A percentile compares a stretch with the other conserved stretches of the same genome.
Evolutionary conservation across 2,888 invertebrate genomes (phyloP).

Genomic region (Dinocampus coccinellae): DNA sequence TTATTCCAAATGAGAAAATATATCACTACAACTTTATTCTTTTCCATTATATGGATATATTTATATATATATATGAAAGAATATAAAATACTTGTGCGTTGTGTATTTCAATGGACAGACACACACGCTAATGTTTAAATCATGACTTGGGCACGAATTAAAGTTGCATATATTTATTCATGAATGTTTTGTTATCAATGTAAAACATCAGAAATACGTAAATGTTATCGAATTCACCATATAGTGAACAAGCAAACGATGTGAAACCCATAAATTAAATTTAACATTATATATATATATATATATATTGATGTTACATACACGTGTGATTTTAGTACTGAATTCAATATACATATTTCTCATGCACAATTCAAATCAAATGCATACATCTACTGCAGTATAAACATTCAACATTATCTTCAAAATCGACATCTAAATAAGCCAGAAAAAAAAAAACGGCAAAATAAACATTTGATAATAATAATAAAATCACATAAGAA

Average conservation of each 20-base stretch:
- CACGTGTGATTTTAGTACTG: too few species aligned
- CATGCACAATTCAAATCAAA: too few species aligned
- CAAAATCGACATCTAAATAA: too few species aligned
- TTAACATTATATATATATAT: slow-evolving; percentile 10
- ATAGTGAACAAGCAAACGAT: slow-evolving; percentile 17
- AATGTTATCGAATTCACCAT: slow-evolving; percentile 22
- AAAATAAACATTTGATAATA: too few species aligned
- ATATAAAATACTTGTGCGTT: background rate
- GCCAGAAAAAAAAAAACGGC: too few species aligned
- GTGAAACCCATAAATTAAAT: slow-evolving; percentile 24
- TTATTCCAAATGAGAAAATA: background rate
- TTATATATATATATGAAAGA: background rate
- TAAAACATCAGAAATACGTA: slow-evolving; percentile 17
- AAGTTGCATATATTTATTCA: slow-evolving; percentile 19
- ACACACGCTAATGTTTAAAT: slow-evolving; percentile 19
- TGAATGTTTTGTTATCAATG: slow-evolving; percentile 21
- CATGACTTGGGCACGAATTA: slow-evolving; percentile 23
- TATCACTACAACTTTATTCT: background rate
- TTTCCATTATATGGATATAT: background rate
- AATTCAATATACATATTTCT: too few species aligned
- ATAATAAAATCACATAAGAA: too few species aligned
- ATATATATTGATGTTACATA: background rate
- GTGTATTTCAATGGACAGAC: slow-evolving; percentile 7
- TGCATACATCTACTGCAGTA: too few species aligned
- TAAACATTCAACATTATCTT: too few species aligned